A percentile compares a stretch with the other conserved stretches of the same genome.
Conservation (phyloP, 2,888 invertebrate genomes). For the Mamestra brassicae region DNA sequence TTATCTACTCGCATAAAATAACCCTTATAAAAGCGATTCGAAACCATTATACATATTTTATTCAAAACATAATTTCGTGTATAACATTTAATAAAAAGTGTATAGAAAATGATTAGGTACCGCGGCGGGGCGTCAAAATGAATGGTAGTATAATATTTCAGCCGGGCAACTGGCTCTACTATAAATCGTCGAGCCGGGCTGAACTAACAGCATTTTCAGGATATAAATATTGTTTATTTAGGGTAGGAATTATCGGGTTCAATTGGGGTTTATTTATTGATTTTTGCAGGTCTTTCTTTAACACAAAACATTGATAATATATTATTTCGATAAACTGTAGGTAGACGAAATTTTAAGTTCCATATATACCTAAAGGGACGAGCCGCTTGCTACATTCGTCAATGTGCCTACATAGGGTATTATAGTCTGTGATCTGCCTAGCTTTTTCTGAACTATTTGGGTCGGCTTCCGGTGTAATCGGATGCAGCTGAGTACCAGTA, state of each 20-base stretch:
- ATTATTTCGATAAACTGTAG: neutral
- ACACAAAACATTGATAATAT: neutral
- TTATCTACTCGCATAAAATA: neutral
- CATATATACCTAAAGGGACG: too few species aligned
- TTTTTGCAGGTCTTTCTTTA: neutral
- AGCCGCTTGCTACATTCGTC: too few species aligned
- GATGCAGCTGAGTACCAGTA: too few species aligned
- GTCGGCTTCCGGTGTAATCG: too few species aligned
- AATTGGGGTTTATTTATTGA: slow-evolving; percentile 19
- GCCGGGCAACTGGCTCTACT: neutral
- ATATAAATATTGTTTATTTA: slow-evolving; percentile 34
- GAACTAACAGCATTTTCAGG: slow-evolving; percentile 30
- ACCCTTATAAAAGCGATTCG: neutral
- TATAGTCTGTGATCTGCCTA: too few species aligned
- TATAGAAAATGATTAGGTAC: slow-evolving; percentile 14
- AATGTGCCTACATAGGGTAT: too few species aligned
- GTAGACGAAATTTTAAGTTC: too few species aligned
- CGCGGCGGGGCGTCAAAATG: slow-evolving; percentile 19
- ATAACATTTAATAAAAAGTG: slow-evolving; percentile 20
- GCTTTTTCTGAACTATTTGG: too few species aligned
- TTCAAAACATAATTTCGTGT: slow-evolving; percentile 15
- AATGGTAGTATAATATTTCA: slow-evolving; percentile 52
- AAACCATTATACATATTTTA: neutral
- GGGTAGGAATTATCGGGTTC: slow-evolving; percentile 2
- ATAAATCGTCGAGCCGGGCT: slow-evolving; percentile 35